A percentile compares a stretch with the other conserved stretches of the same genome.
These are phyloP conservation scores for Euwallacea similis DNA, from an alignment of 1,140 invertebrate genomes.

Conservation along the genomic window DNA sequence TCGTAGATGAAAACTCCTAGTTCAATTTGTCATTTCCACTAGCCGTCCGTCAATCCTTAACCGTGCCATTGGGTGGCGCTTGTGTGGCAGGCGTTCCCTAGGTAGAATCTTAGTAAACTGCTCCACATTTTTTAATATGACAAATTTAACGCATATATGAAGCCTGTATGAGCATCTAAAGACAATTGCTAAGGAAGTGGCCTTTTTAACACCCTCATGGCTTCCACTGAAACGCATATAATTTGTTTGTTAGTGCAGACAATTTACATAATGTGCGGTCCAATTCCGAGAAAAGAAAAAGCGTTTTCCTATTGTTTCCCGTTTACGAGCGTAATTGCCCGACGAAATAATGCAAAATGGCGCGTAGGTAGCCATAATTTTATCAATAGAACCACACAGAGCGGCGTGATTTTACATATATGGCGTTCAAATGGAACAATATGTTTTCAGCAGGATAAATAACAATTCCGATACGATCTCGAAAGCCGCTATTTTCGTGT, in stretches of 20 bases:
- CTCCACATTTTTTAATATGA: too few species aligned
- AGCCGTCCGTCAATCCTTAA: too few species aligned
- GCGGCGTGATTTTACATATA: constrained; percentile 44
- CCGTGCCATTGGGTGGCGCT: too few species aligned
- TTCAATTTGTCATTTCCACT: too few species aligned
- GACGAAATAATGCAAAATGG: constrained; percentile 38
- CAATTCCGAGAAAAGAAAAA: constrained; percentile 15
- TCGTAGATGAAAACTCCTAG: too few species aligned
- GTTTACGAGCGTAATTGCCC: constrained; percentile 34
- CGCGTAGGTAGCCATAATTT: constrained; percentile 42
- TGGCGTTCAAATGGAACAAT: constrained; percentile 43
- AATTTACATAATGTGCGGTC: constrained; percentile 18
- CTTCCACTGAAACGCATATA: background rate
- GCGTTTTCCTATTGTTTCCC: constrained; percentile 33
- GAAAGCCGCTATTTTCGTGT: constrained; percentile 36
- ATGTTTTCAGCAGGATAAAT: constrained; percentile 40
- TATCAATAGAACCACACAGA: constrained; percentile 41
- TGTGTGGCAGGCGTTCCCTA: too few species aligned
- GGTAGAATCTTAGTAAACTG: too few species aligned
- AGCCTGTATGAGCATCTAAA: too few species aligned
- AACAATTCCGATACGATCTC: constrained; percentile 40
- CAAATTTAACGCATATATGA: too few species aligned
- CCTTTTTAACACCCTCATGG: too few species aligned
- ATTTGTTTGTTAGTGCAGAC: constrained; percentile 14
- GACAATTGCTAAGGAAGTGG: too few species aligned